These are phyloP conservation scores for Arizona elegans DNA, from an alignment of 2,113 vertebrate species.

Conservation along the genomic window DNA sequence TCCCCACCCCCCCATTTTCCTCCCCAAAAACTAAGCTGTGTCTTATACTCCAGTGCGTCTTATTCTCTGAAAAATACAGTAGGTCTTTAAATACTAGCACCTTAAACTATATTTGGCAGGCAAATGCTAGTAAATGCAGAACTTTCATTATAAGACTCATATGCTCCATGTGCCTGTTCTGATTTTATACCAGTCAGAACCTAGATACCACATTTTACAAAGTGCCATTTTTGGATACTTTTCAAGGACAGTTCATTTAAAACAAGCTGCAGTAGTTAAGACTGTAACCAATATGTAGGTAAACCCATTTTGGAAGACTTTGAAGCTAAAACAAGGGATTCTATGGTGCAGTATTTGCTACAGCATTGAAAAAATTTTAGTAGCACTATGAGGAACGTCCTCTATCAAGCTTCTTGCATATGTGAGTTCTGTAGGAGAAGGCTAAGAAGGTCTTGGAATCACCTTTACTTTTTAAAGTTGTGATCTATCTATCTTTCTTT, in stretches of 20 bases:
- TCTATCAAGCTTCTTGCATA: background rate
- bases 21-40: too few species aligned
- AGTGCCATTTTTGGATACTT: background rate
- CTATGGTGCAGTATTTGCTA: background rate
- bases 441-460: background rate
- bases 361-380: background rate
- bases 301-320: background rate
- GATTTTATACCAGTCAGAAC: background rate
- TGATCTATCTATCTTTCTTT: background rate
- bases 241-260: background rate
- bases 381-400: background rate
- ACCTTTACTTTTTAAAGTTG: background rate
- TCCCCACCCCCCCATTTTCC: too few species aligned
- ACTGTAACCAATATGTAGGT: background rate
- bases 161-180: background rate
- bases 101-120: background rate
- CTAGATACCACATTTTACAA: background rate
- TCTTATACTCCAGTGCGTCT: too few species aligned
- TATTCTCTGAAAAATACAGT: too few species aligned
- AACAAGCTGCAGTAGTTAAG: background rate
- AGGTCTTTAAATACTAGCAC: background rate
- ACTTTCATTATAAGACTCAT: background rate
- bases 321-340: background rate
- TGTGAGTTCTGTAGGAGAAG: background rate
- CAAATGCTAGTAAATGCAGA: background rate